phyloP scores from a whole-genome alignment of 2,888 invertebrate species.

The Oscheius myriophilus region DNA sequence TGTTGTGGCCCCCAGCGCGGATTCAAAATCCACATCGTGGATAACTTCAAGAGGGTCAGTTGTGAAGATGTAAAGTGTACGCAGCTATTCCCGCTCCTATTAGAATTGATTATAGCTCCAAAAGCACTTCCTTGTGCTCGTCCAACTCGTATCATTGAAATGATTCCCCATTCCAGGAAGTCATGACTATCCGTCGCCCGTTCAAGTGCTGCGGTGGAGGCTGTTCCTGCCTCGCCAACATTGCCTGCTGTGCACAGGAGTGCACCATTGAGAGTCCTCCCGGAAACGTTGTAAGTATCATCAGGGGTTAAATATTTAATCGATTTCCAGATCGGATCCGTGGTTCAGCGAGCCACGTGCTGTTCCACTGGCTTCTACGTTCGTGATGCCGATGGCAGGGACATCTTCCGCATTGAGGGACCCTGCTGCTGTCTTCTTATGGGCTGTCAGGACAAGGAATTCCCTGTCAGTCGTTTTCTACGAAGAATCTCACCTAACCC shows the following conservation, averaged over 20 bases:
- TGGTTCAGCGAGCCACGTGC: slow-evolving; percentile 40
- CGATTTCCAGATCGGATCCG: slow-evolving; percentile 29
- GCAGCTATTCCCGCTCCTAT: no score
- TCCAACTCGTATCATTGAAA: slow-evolving; percentile 4
- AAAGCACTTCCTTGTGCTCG: background rate
- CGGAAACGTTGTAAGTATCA: slow-evolving; percentile 30
- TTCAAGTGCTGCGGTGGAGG: slow-evolving; percentile 84
- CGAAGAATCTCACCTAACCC: no score
- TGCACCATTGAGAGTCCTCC: slow-evolving; percentile 38
- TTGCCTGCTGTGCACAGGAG: slow-evolving; percentile 31
- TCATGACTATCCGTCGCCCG: slow-evolving; percentile 85
- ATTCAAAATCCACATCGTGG: slow-evolving; percentile 72
- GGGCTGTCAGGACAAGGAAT: slow-evolving; percentile 48
- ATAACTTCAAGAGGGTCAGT: slow-evolving; percentile 65
- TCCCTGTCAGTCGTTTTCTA: slow-evolving; percentile 43
- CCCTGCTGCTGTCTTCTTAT: slow-evolving; percentile 22
- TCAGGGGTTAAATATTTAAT: background rate
- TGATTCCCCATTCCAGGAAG: slow-evolving; percentile 75
- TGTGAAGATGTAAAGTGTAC: background rate
- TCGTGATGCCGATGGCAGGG: slow-evolving; percentile 34
- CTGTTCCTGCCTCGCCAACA: slow-evolving; percentile 76
- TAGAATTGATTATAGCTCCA: no score
- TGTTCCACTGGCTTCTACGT: slow-evolving; percentile 37
- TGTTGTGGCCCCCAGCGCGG: slow-evolving; percentile 72
- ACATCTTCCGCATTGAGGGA: slow-evolving; percentile 31